Conservation (phyloP, 2,888 invertebrate species). For the Epistrophella euchroma region DNA sequence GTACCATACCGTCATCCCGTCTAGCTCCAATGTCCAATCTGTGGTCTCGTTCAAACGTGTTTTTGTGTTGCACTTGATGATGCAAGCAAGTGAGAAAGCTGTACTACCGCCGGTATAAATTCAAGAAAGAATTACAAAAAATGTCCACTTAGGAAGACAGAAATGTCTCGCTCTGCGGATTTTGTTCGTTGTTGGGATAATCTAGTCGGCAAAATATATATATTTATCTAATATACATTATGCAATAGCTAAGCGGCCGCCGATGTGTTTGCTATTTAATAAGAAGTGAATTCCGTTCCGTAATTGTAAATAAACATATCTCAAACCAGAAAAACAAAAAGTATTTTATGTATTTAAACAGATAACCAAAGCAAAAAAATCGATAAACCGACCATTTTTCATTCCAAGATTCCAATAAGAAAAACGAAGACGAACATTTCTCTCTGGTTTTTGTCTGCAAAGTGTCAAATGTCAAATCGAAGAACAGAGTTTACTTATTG, state of each 20-base stretch:
- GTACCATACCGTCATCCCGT: constrained; percentile 18
- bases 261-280: constrained; percentile 54
- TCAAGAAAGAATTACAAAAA: constrained; percentile 22
- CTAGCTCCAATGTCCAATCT: constrained; percentile 13
- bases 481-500: constrained; percentile 23
- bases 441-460: constrained; percentile 58
- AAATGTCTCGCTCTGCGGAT: constrained; percentile 71
- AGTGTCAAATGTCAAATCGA: constrained; percentile 75
- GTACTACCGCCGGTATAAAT: constrained; percentile 35
- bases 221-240: constrained; percentile 61
- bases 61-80: constrained; percentile 39
- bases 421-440: constrained; percentile 37
- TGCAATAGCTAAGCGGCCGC: constrained; percentile 54
- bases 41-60: constrained; percentile 44
- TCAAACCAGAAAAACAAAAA: constrained; percentile 57
- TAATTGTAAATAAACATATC: constrained; percentile 73
- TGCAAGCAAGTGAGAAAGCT: constrained; percentile 52
- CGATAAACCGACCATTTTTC: constrained; percentile 71
- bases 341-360: constrained; percentile 63
- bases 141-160: constrained; percentile 61
- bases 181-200: constrained; percentile 58
- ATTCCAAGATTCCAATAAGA: constrained; percentile 65
- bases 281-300: constrained; percentile 56
- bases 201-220: constrained; percentile 68
- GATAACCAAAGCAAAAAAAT: constrained; percentile 53